These are phyloP conservation scores for Anas bernieri DNA, from an alignment of 2,797 vertebrate species.

Conservation along the genomic window DNA sequence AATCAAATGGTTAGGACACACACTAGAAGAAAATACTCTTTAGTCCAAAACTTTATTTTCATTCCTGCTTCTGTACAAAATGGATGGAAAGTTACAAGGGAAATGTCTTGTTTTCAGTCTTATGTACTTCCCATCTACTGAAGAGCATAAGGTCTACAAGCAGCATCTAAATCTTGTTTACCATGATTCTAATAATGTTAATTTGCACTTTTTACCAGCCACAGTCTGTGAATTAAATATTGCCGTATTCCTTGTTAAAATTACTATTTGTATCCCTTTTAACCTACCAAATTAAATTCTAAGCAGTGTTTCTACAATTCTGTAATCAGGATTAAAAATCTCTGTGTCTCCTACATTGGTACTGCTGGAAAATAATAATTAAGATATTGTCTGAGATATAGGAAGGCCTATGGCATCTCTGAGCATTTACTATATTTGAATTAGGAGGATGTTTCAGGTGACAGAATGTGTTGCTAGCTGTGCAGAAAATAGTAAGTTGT, in stretches of 20 bases:
- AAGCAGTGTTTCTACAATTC: not conserved
- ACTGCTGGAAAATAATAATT: not conserved
- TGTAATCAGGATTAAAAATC: not conserved
- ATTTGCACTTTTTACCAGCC: not conserved
- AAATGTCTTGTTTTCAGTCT: not conserved
- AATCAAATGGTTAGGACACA: not conserved
- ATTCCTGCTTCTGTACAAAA: not conserved
- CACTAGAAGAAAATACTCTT: not conserved
- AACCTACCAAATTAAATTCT: not conserved
- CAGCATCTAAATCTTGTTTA: not conserved
- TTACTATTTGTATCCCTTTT: not conserved
- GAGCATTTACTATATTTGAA: not conserved
- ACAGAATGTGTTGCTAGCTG: not conserved
- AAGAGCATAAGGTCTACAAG: accelerated
- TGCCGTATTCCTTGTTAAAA: not conserved
- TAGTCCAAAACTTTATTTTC: not conserved
- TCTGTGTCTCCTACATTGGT: not conserved
- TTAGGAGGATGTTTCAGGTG: not conserved
- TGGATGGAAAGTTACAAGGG: not conserved
- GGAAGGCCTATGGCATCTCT: not conserved
- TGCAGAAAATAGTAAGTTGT: not conserved
- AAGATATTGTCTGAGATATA: not conserved
- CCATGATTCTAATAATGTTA: not conserved
- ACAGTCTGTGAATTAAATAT: not conserved
- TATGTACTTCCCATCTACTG: not conserved